These are phyloP conservation scores for Brachionichthys hirsutus DNA, from an alignment of 2,113 vertebrate species.

Conservation along the genomic window DNA sequence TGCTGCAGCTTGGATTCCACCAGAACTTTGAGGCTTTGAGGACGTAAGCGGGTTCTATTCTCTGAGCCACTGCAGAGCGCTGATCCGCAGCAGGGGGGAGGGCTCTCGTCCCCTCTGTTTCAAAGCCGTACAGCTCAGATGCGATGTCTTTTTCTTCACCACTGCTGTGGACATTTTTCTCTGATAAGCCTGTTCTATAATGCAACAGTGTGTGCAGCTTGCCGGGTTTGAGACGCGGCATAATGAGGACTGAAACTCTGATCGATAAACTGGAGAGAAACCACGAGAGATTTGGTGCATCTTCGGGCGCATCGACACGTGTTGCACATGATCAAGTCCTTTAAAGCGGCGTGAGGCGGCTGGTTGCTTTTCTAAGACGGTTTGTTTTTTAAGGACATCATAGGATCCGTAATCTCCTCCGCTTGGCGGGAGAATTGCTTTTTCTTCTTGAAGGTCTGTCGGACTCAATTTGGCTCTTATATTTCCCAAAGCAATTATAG, in stretches of 20 bases:
- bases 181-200: constrained; percentile 9
- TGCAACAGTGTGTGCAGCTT: background rate
- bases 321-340: constrained; percentile 25
- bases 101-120: constrained; percentile 2
- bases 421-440: constrained; percentile 58
- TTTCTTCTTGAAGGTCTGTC: constrained; percentile 68
- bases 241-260: constrained; percentile 11
- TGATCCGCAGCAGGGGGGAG: constrained; percentile 2
- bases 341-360: constrained; percentile 22
- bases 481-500: constrained; percentile 75
- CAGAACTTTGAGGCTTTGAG: background rate
- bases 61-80: constrained; percentile 22
- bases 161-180: constrained; percentile 10
- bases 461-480: constrained; percentile 55
- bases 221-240: constrained; percentile 26
- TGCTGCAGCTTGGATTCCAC: constrained; percentile 3
- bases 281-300: constrained; percentile 7
- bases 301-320: constrained; percentile 9
- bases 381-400: constrained; percentile 59
- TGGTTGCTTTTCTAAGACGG: constrained; percentile 41
- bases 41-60: constrained; percentile 8
- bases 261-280: constrained; percentile 9
- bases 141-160: constrained; percentile 3
- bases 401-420: constrained; percentile 67
- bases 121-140: background rate